These are phyloP conservation scores for Drosophila sproati DNA, from an alignment of 1,140 invertebrate species.

Conservation along the genomic window DNA sequence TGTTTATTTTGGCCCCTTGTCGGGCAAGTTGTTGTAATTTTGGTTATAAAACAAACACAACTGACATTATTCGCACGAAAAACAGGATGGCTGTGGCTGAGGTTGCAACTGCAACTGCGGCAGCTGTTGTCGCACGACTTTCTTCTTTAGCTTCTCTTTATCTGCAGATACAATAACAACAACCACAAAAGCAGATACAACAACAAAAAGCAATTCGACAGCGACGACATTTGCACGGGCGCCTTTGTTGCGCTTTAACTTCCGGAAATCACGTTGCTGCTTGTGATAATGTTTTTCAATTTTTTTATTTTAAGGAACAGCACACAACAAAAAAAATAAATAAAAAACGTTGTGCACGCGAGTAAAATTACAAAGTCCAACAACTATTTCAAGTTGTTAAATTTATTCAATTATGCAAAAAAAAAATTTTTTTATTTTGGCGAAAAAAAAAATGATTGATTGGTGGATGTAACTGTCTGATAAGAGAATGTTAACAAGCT, in stretches of 20 bases:
- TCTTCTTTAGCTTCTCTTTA: slow-evolving; percentile 57
- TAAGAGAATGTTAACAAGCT: not conserved
- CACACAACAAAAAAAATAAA: slow-evolving; percentile 9
- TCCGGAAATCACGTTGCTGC: slow-evolving; percentile 77
- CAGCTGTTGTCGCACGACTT: slow-evolving; percentile 78
- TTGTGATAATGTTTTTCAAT: slow-evolving; percentile 62
- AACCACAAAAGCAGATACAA: slow-evolving; percentile 16
- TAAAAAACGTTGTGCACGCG: slow-evolving; percentile 68
- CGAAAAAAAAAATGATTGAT: slow-evolving; percentile 20
- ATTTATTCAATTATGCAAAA: slow-evolving; percentile 72
- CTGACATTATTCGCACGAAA: slow-evolving; percentile 80
- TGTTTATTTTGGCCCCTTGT: slow-evolving; percentile 44
- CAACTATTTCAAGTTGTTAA: slow-evolving; percentile 68
- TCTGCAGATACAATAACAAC: slow-evolving; percentile 30
- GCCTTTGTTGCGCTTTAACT: slow-evolving; percentile 74
- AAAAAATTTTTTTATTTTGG: slow-evolving; percentile 37
- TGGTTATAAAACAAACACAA: slow-evolving; percentile 81
- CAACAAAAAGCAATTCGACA: slow-evolving; percentile 71
- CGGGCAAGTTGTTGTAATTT: slow-evolving; percentile 70
- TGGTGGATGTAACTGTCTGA: not conserved
- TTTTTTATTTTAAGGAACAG: slow-evolving; percentile 45
- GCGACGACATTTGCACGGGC: slow-evolving; percentile 73
- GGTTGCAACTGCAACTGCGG: slow-evolving; percentile 35
- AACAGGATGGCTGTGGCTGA: slow-evolving; percentile 60
- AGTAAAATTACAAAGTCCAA: slow-evolving; percentile 75